Base-by-base conservation (phyloP, 2,888 invertebrate genomes). In the Heliconius aoede region DNA sequence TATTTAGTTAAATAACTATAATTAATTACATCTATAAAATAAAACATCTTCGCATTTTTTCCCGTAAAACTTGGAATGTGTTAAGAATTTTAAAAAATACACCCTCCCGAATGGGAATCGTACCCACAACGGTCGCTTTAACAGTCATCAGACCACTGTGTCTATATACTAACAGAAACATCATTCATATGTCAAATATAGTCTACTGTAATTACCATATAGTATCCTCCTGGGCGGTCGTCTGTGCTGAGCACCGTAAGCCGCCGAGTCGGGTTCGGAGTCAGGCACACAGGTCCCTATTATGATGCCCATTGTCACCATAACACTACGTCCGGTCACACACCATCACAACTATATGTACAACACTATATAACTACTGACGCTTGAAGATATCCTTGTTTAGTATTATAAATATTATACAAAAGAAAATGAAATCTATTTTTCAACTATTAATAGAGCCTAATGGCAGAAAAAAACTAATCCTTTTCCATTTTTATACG, bases 281-380 rank as follows among this genome's bases (percentile, higher is more conserved):
- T 96, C 96, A 78, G 96, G 96, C 87, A 96, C 96, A 88, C 96
- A 96, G 74, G 96, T 96, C 83, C 96, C 96, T 81, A 96, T 96
- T 83, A 96, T 96, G 88, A 96, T 96, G 82, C 96, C 96, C 96
- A 96, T 96, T 83, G 81, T 87, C 86, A 86, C 88, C 89, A 86
- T 84, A 81, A 79, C 74, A 85, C 86, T 74, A 85, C 80, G 79
- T 83, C 83, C 81, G 81, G 11, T 55, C 62, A 71, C 69, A 73
- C 81, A 83, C 82, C 82, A 81, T 80, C 81, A 76, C 79, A 79
- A 72, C 18, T 58, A 82, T 21, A 51, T 18, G 51, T 51, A 28
- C 51, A 68, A 21, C 30, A 55, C 55, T 55, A 55, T 32, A 15
- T 24, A 21, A 69, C 55, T 24, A 55, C 40, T 32, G 28, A 18